Conservation (phyloP, 2,113 vertebrate species). For the Fukomys damarensis region DNA sequence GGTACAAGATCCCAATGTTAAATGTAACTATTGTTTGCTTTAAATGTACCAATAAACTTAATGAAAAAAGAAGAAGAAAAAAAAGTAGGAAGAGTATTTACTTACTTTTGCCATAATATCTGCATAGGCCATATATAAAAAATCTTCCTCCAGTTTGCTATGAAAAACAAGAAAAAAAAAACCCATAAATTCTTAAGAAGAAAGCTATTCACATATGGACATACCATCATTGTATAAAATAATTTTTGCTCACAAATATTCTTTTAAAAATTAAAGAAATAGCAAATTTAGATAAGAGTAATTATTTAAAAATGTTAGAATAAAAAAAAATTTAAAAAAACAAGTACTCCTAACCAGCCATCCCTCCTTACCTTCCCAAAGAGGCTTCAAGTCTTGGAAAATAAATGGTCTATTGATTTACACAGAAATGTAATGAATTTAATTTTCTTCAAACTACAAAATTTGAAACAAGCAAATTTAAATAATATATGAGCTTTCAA, state of each 20-base stretch:
- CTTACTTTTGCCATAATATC: slow-evolving; percentile 98
- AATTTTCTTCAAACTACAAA: slow-evolving; percentile 11
- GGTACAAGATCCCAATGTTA: too few species aligned
- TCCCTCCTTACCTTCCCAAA: not conserved
- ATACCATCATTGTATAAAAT: not conserved
- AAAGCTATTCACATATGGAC: not conserved
- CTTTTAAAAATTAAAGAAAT: not conserved
- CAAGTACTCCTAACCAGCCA: not conserved
- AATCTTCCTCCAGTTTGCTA: slow-evolving; percentile 97
- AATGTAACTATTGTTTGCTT: too few species aligned
- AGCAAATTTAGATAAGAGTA: slow-evolving; percentile 11
- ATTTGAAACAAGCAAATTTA: slow-evolving; percentile 16
- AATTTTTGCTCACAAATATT: not conserved
- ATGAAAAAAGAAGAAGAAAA: too few species aligned
- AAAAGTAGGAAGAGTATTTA: slow-evolving; percentile 2
- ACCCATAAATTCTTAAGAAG: slow-evolving; percentile 16
- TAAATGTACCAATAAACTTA: too few species aligned
- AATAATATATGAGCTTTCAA: not conserved
- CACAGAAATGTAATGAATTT: not conserved
- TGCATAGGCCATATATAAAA: slow-evolving; percentile 98
- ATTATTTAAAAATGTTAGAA: not conserved
- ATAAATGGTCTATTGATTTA: not conserved
- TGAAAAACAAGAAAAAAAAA: slow-evolving; percentile 69
- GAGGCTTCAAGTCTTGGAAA: not conserved
- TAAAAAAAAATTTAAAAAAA: not conserved